These are phyloP conservation scores for Hypocryptadius cinnamomeus DNA, from an alignment of 2,113 vertebrate genomes.

Conservation along the genomic window DNA sequence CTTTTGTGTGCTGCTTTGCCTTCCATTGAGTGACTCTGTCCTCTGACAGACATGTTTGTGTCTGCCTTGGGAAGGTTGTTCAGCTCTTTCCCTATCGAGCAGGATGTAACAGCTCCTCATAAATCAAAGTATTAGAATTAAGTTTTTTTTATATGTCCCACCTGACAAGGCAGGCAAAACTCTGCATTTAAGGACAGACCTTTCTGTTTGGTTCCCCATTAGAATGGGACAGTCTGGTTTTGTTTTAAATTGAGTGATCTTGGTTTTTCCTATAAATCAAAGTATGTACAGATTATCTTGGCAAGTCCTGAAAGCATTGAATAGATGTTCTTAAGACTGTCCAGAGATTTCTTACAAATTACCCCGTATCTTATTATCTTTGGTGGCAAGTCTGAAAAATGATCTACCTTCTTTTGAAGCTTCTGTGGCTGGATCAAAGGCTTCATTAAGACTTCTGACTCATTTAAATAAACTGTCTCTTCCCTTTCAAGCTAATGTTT, in stretches of 20 bases:
- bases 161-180: neutral
- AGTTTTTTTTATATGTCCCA: neutral
- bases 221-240: neutral
- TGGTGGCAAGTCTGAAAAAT: neutral
- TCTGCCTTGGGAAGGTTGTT: rapidly evolving
- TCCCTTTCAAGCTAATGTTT: neutral
- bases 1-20: neutral
- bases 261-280: neutral
- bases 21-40: neutral
- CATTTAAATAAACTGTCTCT: neutral
- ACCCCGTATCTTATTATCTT: neutral
- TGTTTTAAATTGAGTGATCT: neutral
- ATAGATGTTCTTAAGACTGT: neutral
- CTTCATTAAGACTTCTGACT: neutral
- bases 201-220: neutral
- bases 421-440: neutral
- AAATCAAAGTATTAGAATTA: too few relatives aligned
- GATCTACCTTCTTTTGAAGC: neutral
- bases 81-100: rapidly evolving
- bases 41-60: neutral
- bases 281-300: neutral
- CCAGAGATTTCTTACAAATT: neutral
- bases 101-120: neutral
- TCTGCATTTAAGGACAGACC: neutral
- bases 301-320: neutral